phyloP scores from a whole-genome alignment of 2,797 vertebrate species.

The Platalea minor region DNA sequence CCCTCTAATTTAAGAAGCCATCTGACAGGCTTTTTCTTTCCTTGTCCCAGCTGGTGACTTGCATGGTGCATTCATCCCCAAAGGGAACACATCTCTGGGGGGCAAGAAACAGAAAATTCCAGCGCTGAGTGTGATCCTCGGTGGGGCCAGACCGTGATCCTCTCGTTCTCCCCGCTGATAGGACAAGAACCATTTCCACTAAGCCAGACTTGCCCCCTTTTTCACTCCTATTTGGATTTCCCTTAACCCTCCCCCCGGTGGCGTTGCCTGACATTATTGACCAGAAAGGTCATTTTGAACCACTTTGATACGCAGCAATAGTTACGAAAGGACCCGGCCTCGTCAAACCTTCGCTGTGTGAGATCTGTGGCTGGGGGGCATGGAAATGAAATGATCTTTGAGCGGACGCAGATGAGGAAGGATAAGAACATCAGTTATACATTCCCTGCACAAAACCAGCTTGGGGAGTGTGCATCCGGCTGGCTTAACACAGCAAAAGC shows the following conservation, averaged over 20 bases:
- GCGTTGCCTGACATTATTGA: background rate
- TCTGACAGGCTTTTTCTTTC: conserved; percentile 3
- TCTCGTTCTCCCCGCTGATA: rapidly evolving
- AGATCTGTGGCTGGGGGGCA: background rate
- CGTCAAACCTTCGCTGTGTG: background rate
- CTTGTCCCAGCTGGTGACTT: background rate
- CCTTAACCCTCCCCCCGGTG: background rate
- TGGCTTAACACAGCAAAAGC: background rate
- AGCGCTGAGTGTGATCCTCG: background rate
- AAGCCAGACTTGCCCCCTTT: background rate
- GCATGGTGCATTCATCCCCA: background rate
- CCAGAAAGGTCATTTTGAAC: background rate
- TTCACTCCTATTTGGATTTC: background rate
- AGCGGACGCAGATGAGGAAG: background rate
- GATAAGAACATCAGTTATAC: background rate
- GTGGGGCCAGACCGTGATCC: background rate
- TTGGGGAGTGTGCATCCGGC: background rate
- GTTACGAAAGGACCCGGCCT: background rate
- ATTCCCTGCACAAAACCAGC: background rate
- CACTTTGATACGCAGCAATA: background rate
- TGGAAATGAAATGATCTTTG: background rate
- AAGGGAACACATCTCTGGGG: background rate
- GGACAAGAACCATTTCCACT: background rate
- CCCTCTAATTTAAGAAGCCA: conserved; percentile 11
- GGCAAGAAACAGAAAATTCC: background rate